Evolutionary conservation across 2,113 vertebrate species (phyloP), one percentile per base, ranked within the genome.

Genomic region (Crotalus horridus): DNA sequence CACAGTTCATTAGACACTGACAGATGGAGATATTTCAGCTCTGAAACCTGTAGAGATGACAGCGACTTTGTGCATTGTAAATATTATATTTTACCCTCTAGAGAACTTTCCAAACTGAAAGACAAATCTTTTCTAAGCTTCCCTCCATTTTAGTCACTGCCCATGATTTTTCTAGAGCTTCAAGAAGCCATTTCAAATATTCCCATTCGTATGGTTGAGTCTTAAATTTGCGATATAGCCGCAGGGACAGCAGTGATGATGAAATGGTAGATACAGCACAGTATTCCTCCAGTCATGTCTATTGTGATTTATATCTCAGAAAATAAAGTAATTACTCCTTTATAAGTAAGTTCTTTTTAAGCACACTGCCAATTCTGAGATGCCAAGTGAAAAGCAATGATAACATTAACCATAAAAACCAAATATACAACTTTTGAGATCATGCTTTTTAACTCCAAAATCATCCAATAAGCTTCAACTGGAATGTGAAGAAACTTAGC

Each of bases 1-100:
- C 88, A 94, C 95, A 95, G 93, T 96, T 97, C 96, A 96, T 97
- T 97, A 97, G 95, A 94, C 90, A 96, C 96, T 94, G 95, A 96
- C 91, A 94, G 91, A 95, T 93, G 91, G 92, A 95, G 92, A 90
- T 61, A 93, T 88, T 85, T 92, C 87, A 91, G 85, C 92, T 94
- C 91, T 93, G 93, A 33, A 95, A 61, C 33, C 43, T 69, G 90
- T 61, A 92, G 89, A 93, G 85, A 89, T 93, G 64, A 88, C 64
- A 95, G 95, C 54, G 88, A 94, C 58, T 21, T 94, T 61, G 81
- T 86, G 59, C 23, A 85, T 94, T 93, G 94, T n/a, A 81, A 96
- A 95, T 90, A 81, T 33, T 10, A 94, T 91, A 88, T 95, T 94
- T 95, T 94, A 95, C 94, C 95, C 93, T 95, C 92, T 95, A 94